Evolutionary conservation across 2,888 invertebrate genomes (phyloP), one percentile per base, ranked within the genome.

Genomic region (Drosophila borborema): DNA sequence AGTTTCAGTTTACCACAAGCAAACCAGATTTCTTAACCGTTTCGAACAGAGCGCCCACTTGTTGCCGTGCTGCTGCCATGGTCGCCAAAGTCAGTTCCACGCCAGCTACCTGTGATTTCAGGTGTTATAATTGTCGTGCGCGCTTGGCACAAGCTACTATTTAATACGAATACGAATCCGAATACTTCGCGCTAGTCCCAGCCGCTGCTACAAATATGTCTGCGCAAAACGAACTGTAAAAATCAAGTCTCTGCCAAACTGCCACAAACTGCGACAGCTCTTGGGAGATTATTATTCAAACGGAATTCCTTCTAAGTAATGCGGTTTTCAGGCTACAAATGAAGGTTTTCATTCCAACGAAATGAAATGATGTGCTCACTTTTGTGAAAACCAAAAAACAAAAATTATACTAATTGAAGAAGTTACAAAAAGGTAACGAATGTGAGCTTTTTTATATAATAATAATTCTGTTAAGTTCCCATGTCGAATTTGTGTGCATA

Each of bases 51-150:
- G 86, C 86, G 86, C 85, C 86, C 86, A 86, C 86, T 86, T 86
- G 86, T 86, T 84, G 81, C 78, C 79, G 69, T 70, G 72, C 36
- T 79, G 77, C 78, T 84, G 74, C 78, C 78, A 78, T 66, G 78
- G 66, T 77, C 83, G 77, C 66, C 70, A 74, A 68, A 70, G 74
- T 88, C 81, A 90, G 91, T 91, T 84, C 80, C 69, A 82, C 86
- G 80, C 89, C 86, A 86, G 74, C 82, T 80, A 73, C 77, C 80
- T 72, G 80, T 77, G 90, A 85, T 77, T 81, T 82, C 74, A 80
- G 81, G 75, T 82, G 81, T 82, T 72, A 59, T 78, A 74, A 51
- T 66, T 74, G 71, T 62, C 71, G 74, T 74, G 74, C 82, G 81
- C 82, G 74, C 77, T 77, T 72, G 63, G 64, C 75, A 64, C 72